phyloP scores from a whole-genome alignment of 2,797 vertebrate genomes.

The Pyrrhura leucotis region DNA sequence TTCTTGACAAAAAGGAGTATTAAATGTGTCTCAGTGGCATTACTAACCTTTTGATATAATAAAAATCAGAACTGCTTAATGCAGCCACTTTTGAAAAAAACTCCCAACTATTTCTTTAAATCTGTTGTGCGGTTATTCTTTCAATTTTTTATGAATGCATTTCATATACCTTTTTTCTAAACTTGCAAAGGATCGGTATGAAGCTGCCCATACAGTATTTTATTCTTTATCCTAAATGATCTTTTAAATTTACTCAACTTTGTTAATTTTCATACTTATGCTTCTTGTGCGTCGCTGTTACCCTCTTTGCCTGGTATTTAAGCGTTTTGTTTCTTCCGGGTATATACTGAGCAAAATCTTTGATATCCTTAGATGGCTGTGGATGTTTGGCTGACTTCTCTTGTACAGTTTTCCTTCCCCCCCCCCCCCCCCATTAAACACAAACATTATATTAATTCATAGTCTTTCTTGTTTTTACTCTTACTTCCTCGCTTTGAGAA shows the following conservation, averaged over 20 bases:
- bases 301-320: background rate
- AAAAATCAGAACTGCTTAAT: background rate
- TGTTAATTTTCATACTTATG: background rate
- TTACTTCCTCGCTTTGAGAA: background rate
- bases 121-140: background rate
- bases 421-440: background rate
- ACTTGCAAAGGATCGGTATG: background rate
- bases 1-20: background rate
- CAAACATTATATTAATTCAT: background rate
- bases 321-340: background rate
- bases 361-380: background rate
- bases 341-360: background rate
- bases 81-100: background rate
- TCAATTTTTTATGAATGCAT: background rate
- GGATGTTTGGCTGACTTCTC: background rate
- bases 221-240: background rate
- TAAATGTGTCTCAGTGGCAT: background rate
- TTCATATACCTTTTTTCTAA: background rate
- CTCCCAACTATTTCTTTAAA: background rate
- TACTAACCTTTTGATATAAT: background rate
- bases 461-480: background rate
- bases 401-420: background rate
- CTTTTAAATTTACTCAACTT: background rate
- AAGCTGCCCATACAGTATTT: background rate
- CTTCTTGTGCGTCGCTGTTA: background rate